Evolutionary conservation across 2,113 vertebrate genomes (phyloP).

Genomic region (Cyanoderma ruficeps): DNA sequence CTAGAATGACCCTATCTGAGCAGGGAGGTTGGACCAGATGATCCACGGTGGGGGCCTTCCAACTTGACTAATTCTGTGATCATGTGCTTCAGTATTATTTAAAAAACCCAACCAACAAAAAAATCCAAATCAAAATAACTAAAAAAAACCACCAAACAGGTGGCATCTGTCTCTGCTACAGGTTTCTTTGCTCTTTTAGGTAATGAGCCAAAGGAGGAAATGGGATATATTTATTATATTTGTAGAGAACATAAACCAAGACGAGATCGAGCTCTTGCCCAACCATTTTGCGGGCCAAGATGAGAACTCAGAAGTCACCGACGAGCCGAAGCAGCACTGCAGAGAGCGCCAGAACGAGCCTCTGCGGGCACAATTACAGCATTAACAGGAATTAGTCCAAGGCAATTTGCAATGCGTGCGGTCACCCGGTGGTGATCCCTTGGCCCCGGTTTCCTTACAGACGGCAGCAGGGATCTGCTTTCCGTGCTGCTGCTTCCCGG

Average conservation of each 20-base stretch:
- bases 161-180: not conserved
- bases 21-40: not conserved
- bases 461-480: too few relatives aligned
- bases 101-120: not conserved
- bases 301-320: not conserved
- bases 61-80: not conserved
- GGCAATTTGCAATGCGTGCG: fast-evolving
- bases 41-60: not conserved
- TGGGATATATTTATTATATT: not conserved
- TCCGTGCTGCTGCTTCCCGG: not conserved
- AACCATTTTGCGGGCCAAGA: not conserved
- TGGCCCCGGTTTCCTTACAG: not conserved
- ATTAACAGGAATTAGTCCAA: fast-evolving
- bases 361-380: too few relatives aligned
- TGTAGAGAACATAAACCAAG: not conserved
- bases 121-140: not conserved
- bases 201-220: not conserved
- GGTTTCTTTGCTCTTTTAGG: not conserved
- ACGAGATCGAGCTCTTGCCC: not conserved
- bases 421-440: too few relatives aligned
- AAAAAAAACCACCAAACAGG: not conserved
- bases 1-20: not conserved
- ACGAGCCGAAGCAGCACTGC: too few relatives aligned
- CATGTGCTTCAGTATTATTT: not conserved
- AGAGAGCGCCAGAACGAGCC: too few relatives aligned